These are phyloP conservation scores for Egretta garzetta DNA, from an alignment of 2,113 vertebrate genomes.

Conservation along the genomic window DNA sequence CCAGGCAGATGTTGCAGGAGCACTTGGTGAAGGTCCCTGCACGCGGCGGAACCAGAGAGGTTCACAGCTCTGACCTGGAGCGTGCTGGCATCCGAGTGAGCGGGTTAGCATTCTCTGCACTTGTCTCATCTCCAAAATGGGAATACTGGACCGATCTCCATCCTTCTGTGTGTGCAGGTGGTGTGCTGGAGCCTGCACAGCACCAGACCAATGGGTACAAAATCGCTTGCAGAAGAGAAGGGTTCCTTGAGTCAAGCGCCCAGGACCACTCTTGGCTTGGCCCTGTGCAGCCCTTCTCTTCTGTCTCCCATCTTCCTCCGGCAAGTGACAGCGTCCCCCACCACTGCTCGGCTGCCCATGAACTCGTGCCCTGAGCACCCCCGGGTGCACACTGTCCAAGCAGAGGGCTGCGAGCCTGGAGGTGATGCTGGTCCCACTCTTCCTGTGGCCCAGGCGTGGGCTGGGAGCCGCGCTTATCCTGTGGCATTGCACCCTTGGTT, in stretches of 20 bases:
- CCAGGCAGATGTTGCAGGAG: background rate
- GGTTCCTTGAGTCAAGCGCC: background rate
- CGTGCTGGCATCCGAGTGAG: fast-evolving
- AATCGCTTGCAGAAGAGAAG: background rate
- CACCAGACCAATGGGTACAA: background rate
- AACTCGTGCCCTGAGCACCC: fast-evolving
- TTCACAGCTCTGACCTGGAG: background rate
- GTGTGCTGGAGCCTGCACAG: background rate
- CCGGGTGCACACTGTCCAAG: fast-evolving
- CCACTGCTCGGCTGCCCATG: fast-evolving
- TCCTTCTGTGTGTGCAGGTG: fast-evolving
- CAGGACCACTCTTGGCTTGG: background rate
- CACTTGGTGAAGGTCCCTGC: fast-evolving
- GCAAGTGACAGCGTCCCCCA: background rate
- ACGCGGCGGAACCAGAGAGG: fast-evolving
- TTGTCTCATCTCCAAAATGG: background rate
- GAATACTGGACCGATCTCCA: fast-evolving
- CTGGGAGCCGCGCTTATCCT: background rate
- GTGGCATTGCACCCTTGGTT: background rate
- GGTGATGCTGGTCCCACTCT: background rate
- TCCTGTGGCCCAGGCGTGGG: fast-evolving
- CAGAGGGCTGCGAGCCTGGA: background rate
- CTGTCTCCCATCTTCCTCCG: background rate
- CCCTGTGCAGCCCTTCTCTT: background rate
- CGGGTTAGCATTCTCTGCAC: background rate